Base-by-base conservation (phyloP, 2,113 vertebrate species). In the Labeo rohita region DNA sequence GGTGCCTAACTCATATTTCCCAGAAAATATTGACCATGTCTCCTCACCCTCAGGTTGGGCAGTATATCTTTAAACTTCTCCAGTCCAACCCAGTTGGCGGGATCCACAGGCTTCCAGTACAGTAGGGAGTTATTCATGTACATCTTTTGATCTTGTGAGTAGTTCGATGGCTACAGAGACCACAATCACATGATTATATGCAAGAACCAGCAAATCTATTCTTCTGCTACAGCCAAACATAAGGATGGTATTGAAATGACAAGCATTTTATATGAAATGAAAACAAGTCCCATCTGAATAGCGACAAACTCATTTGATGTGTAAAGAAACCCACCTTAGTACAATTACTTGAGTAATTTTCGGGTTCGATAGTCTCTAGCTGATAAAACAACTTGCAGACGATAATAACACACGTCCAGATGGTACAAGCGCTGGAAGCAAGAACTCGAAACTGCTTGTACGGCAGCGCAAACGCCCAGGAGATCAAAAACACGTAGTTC, bases 371-470 rank as follows among this genome's bases (percentile, higher is more conserved):
- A 83, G 95, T 95, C 75, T 95, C 89, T 39, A 99, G 96, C 93
- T 99, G 98, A 95, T 98, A 99, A 88, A 99, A 95, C 98, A 99
- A 98, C 94, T 99, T 99, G 93, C 98, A 99, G 90, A 98, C 93
- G 85, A 98, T 97, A 93, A 99, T 95, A 90, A 99, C 96, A 90
- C 98, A 99, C 0, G 97, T 99, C 98, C 98, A 99, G 86, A 99
- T 96, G 28, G 97, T 97, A 92, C 98, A 99, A 90, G 98, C 89
- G 82, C 96, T 98, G 75, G 98, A 99, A 72, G 98, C 97, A 70
- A 97, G 88, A 43, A 95, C 96, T 8, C 98, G 96, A 86, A 99
- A 96, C 92, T 97, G 97, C 90, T 96, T 92, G 84, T 97, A 99
- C 0, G 98, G 98, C 88, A 99, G 93, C 39, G 98, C 98, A 84